Percentiles rank a stretch among this genome's conserved stretches.
Conservation (phyloP, 2,888 invertebrate species). For the Andrena bicolor region DNA sequence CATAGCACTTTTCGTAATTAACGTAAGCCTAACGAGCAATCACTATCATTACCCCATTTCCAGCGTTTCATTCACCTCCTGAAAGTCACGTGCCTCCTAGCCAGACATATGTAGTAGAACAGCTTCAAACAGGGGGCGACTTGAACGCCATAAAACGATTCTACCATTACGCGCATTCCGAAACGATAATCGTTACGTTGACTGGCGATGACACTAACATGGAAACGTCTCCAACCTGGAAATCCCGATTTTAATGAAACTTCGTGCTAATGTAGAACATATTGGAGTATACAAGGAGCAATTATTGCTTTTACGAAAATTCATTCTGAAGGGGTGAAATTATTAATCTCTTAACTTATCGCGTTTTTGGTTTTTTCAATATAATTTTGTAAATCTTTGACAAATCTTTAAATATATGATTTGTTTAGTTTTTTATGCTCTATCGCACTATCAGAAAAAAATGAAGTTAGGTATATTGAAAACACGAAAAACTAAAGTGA, state of each 20-base stretch:
- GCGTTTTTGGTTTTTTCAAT: too few relatives aligned
- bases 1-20: conserved; percentile 62
- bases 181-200: conserved; percentile 41
- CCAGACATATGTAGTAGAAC: neutral
- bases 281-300: too few relatives aligned
- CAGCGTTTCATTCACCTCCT: conserved; percentile 40
- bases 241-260: neutral
- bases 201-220: neutral
- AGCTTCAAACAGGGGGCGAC: neutral
- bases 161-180: conserved; percentile 23
- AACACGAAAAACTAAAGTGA: too few relatives aligned
- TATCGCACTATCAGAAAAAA: too few relatives aligned
- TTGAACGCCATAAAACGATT: neutral
- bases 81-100: neutral
- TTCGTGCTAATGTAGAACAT: neutral
- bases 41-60: conserved; percentile 59
- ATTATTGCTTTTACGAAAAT: too few relatives aligned
- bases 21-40: conserved; percentile 53
- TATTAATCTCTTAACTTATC: too few relatives aligned
- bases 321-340: too few relatives aligned
- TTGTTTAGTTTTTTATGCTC: too few relatives aligned
- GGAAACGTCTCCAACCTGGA: neutral
- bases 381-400: too few relatives aligned
- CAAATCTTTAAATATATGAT: too few relatives aligned
- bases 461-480: too few relatives aligned